Percentiles rank a stretch among this genome's conserved stretches.
phyloP scores from a whole-genome alignment of 2,797 vertebrate genomes.

The Nasua narica region DNA sequence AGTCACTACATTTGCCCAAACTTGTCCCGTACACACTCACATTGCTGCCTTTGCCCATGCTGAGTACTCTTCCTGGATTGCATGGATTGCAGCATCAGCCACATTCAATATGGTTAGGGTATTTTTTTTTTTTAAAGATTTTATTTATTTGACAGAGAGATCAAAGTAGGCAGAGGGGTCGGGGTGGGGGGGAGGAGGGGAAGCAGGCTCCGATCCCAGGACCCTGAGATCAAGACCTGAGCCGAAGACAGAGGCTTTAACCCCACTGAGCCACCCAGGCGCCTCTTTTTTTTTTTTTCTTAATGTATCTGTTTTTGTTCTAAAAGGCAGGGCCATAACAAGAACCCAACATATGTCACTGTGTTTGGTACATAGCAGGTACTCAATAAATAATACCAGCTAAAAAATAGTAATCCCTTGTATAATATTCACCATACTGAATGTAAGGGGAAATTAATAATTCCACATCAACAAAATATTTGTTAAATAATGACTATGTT shows the following conservation, averaged over 20 bases:
- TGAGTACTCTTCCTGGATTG: neutral
- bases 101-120: neutral
- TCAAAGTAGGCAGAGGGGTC: too few relatives aligned
- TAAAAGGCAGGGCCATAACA: neutral
- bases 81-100: neutral
- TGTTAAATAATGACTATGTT: neutral
- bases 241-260: too few relatives aligned
- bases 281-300: neutral
- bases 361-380: neutral
- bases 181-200: too few relatives aligned
- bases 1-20: neutral
- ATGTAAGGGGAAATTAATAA: neutral
- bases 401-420: neutral
- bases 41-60: neutral
- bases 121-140: too few relatives aligned
- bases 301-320: neutral
- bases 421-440: neutral
- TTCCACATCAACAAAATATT: neutral
- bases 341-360: neutral
- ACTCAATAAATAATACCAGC: neutral
- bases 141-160: too few relatives aligned
- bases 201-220: too few relatives aligned
- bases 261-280: too few relatives aligned
- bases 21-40: rapidly evolving
- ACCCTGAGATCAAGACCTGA: too few relatives aligned